Base-by-base conservation (phyloP, 1,140 invertebrate species). In the Nephila pilipes region DNA sequence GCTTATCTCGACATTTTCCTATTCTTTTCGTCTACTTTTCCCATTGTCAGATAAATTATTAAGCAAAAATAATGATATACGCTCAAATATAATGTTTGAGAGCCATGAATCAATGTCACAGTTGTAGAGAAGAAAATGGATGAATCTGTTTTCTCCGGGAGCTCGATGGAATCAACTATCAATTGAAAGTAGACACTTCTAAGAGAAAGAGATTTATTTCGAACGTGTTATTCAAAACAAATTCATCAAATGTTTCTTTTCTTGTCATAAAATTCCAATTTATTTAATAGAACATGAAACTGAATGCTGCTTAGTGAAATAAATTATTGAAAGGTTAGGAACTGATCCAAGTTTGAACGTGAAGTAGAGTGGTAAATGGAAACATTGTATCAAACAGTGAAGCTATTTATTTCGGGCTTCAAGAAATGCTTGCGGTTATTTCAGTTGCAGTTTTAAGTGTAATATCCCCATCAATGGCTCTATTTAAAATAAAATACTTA, bases 51-150 rank as follows among this genome's bases (percentile, higher is more conserved):
- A 29, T 75, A 75, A 46, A 75, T 75, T 75, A 75, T 75, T 75
- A 36, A 29, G 18, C 25, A 75, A 75, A 75, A 75, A 75, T 75
- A 75, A 75, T 75, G 69, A 75, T 75, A 75, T 8, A 75, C 32
- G 29, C 36, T 75, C 18, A 29, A 32, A 32, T 32, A 75, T 75
- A 36, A 36, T 75, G 69, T 75, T 75, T 75, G 69, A 18, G 32
- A 75, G 32, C 32, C 69, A 75, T 75, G 69, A 75, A 75, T 75
- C 69, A 75, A 75, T 75, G 69, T 75, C 69, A 75, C 29, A 36
- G 29, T 14, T 18, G 32, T 18, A 36, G 32, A 16, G 18, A 75
- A 75, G 69, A 75, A 75, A 75, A 75, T 32, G 69, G 69, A 75
- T 75, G 69, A 75, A 75, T 32, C 14, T 22, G 25, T 32, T 18